A percentile compares a stretch with the other conserved stretches of the same genome.
Evolutionary conservation across 2,888 invertebrate species (phyloP).

Genomic region (Himalopsyche tibetana): DNA sequence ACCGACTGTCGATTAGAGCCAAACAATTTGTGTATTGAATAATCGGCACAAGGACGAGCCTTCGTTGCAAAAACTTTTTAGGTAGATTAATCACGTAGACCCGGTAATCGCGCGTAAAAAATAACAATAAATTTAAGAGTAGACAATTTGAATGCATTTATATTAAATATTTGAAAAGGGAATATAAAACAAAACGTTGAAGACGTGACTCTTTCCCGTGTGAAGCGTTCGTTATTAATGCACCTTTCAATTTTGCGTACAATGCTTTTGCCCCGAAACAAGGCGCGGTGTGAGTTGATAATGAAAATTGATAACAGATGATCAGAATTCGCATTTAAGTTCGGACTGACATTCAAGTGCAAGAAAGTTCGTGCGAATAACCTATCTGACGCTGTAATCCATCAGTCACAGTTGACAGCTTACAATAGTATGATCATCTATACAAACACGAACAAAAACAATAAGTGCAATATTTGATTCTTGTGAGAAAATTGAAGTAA

Average conservation of each 20-base stretch:
- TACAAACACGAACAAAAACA: no score
- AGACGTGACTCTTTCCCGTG: not conserved
- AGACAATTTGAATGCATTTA: not conserved
- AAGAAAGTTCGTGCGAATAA: no score
- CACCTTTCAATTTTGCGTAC: not conserved
- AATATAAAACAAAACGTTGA: not conserved
- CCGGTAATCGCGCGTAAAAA: not conserved
- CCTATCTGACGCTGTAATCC: no score
- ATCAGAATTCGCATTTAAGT: no score
- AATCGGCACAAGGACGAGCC: slow-evolving; percentile 5
- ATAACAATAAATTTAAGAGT: not conserved
- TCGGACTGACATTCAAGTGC: no score
- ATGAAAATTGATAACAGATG: not conserved
- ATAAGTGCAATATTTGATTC: no score
- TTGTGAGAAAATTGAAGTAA: no score
- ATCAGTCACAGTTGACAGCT: no score
- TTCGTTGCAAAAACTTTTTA: not conserved
- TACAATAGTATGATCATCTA: no score
- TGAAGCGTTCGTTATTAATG: not conserved
- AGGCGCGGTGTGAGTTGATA: not conserved
- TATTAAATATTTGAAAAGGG: no score
- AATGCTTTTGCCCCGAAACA: not conserved
- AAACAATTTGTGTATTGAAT: not conserved
- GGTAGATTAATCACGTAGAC: slow-evolving; percentile 2
- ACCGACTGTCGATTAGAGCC: not conserved